A percentile compares a stretch with the other conserved stretches of the same genome.
Conservation (phyloP, 2,888 invertebrate genomes). For the Drosophila neonasuta region DNA sequence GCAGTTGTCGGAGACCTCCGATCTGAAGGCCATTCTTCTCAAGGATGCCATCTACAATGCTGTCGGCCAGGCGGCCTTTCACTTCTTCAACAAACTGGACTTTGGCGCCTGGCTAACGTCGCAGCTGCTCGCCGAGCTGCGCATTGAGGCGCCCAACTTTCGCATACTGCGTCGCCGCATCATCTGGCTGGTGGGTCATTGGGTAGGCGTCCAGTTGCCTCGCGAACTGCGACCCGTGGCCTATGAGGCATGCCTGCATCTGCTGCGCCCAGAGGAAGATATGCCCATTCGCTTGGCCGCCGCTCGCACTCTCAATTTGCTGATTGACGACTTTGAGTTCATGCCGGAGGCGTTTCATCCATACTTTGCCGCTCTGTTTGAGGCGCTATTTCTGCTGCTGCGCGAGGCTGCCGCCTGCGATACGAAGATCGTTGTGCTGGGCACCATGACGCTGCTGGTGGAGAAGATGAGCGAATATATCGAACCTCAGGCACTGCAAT, state of each 20-base stretch:
- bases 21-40: slow-evolving; percentile 90
- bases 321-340: slow-evolving; percentile 96
- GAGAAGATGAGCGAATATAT: slow-evolving; percentile 92
- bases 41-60: slow-evolving; percentile 98
- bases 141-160: slow-evolving; percentile 91
- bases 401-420: slow-evolving; percentile 95
- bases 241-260: slow-evolving; percentile 89
- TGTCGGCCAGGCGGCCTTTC: slow-evolving; percentile 93
- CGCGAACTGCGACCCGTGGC: slow-evolving; percentile 90
- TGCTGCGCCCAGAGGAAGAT: slow-evolving; percentile 90
- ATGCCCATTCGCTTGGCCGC: slow-evolving; percentile 94
- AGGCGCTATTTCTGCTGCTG: slow-evolving; percentile 90
- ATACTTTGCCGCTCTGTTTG: slow-evolving; percentile 90
- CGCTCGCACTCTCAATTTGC: slow-evolving; percentile 90
- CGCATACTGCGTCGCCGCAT: slow-evolving; percentile 91
- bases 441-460: slow-evolving; percentile 93
- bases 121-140: slow-evolving; percentile 91
- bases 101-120: slow-evolving; percentile 96
- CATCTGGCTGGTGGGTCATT: slow-evolving; percentile 89
- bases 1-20: slow-evolving; percentile 86
- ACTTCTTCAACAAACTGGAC: slow-evolving; percentile 95
- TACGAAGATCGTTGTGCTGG: slow-evolving; percentile 96
- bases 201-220: slow-evolving; percentile 92
- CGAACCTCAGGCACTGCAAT: slow-evolving; percentile 85
- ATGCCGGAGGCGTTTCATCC: slow-evolving; percentile 92